Evolutionary conservation across 2,113 vertebrate genomes (phyloP).

Genomic region (Pomatostomus ruficeps): DNA sequence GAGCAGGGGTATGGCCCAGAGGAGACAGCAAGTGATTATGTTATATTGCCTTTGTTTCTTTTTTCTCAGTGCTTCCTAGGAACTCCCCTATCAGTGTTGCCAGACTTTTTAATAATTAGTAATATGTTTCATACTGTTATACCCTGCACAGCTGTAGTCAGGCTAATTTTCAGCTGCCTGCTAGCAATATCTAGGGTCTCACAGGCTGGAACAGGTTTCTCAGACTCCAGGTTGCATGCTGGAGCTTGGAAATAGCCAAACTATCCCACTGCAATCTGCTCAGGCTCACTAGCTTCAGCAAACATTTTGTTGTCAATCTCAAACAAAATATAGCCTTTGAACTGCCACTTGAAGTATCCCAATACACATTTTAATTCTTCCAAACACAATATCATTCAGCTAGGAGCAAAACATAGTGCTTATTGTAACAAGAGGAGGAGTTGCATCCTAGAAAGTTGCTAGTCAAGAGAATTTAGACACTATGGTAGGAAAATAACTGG

Average conservation of each 20-base stretch:
- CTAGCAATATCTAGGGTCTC: not conserved
- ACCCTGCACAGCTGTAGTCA: not conserved
- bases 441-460: not conserved
- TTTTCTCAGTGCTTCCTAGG: not conserved
- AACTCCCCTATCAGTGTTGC: not conserved
- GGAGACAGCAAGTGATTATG: accelerated
- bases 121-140: not conserved
- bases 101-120: not conserved
- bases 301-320: not conserved
- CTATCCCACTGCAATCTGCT: not conserved
- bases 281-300: not conserved
- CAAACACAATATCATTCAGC: not conserved
- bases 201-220: not conserved
- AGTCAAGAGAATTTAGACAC: not conserved
- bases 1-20: accelerated
- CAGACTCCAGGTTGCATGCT: not conserved
- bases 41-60: not conserved
- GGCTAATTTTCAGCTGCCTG: not conserved
- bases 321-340: not conserved
- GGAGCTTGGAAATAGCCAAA: not conserved
- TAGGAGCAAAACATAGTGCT: not conserved
- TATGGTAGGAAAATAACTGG: not conserved
- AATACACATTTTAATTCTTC: not conserved
- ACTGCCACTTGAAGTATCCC: not conserved
- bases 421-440: not conserved